A percentile compares a stretch with the other conserved stretches of the same genome.
These are phyloP conservation scores for Drosophila neocordata DNA, from an alignment of 1,140 invertebrate genomes.

Conservation along the genomic window DNA sequence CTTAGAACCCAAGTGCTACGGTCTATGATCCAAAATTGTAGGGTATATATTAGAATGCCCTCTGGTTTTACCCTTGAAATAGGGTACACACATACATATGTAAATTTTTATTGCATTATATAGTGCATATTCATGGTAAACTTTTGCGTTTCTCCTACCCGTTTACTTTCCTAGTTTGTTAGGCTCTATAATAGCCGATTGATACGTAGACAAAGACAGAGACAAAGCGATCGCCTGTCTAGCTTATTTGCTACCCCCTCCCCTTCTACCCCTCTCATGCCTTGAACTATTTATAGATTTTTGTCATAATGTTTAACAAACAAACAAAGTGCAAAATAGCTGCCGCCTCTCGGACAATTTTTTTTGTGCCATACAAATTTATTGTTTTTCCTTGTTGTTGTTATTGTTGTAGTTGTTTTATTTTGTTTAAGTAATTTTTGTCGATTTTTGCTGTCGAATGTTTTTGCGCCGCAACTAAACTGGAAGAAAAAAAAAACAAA, in stretches of 20 bases:
- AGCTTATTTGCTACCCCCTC: constrained; percentile 39
- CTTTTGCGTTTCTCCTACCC: not conserved
- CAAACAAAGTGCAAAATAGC: constrained; percentile 55
- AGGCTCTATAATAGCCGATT: not conserved
- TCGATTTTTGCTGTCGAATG: constrained; percentile 22
- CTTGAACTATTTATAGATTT: constrained; percentile 68
- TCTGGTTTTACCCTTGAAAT: no score
- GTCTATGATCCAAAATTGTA: not conserved
- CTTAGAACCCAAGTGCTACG: no score
- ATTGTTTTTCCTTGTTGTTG: constrained; percentile 29
- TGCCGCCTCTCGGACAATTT: not conserved
- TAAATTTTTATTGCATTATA: constrained; percentile 19
- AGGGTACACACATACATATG: not conserved
- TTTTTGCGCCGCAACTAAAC: constrained; percentile 3
- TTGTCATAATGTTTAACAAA: constrained; percentile 80
- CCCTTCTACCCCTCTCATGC: not conserved
- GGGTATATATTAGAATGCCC: not conserved
- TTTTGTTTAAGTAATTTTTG: constrained; percentile 16
- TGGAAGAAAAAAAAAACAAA: no score
- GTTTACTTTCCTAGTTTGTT: not conserved
- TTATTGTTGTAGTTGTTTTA: constrained; percentile 48
- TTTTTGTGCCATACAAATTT: constrained; percentile 46
- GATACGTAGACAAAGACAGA: constrained; percentile 26
- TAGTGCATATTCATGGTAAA: constrained; percentile 47
- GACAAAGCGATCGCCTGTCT: constrained; percentile 33